These are phyloP conservation scores for Chelonus formosanus DNA, from an alignment of 2,888 invertebrate genomes.

Conservation along the genomic window DNA sequence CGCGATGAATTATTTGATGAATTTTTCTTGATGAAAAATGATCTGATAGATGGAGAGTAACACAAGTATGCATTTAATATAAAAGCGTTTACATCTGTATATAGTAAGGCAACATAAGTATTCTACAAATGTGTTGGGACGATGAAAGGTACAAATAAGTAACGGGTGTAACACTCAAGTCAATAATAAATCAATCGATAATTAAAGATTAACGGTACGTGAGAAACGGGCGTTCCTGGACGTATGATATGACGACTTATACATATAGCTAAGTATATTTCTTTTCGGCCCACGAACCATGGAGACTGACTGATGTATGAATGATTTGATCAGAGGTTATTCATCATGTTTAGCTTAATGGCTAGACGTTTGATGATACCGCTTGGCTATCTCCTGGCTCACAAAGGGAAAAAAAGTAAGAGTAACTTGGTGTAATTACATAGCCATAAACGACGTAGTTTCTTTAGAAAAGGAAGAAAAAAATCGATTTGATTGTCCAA, in stretches of 20 bases:
- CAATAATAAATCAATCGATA: conserved; percentile 61
- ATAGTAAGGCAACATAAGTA: not conserved
- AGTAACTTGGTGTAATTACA: no score
- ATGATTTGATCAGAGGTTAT: conserved; percentile 62
- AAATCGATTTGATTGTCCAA: conserved; percentile 6
- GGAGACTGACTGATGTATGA: conserved; percentile 52
- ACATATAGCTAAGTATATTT: conserved; percentile 2
- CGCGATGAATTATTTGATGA: not conserved
- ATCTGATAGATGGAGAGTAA: conserved; percentile 4
- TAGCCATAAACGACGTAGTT: no score
- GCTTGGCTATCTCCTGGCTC: conserved; percentile 39
- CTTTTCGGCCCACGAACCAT: conserved; percentile 10
- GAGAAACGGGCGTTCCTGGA: conserved; percentile 25
- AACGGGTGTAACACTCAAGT: conserved; percentile 44
- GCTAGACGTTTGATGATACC: conserved; percentile 58
- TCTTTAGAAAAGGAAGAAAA: conserved; percentile 11
- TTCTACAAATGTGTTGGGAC: conserved; percentile 2
- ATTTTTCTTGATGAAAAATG: not conserved
- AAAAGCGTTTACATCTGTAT: not conserved
- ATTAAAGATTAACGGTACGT: conserved; percentile 60
- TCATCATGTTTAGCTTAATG: conserved; percentile 59
- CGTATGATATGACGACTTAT: conserved; percentile 13
- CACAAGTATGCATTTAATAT: not conserved
- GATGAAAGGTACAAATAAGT: conserved; percentile 43
- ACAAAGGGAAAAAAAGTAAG: conserved; percentile 16